These are phyloP conservation scores for Amblyteles armatorius DNA, from an alignment of 2,888 invertebrate species.

Conservation along the genomic window DNA sequence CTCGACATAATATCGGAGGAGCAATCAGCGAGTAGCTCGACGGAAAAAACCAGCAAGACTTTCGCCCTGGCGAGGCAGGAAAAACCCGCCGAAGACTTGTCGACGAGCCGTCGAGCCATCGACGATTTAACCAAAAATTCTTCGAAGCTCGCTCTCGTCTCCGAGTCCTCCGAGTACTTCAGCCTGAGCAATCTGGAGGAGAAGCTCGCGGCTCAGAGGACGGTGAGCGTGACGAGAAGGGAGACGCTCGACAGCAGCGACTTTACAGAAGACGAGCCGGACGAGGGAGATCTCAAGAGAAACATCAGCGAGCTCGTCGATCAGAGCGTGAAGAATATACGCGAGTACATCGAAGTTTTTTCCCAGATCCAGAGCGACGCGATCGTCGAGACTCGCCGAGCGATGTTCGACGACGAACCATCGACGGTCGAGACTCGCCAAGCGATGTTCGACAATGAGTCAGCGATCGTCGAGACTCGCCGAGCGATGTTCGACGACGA, in stretches of 20 bases:
- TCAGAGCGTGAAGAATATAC: slow-evolving; percentile 53
- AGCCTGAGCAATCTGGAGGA: slow-evolving; percentile 60
- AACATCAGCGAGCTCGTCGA: slow-evolving; percentile 52
- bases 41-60: slow-evolving; percentile 63
- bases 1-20: slow-evolving; percentile 79
- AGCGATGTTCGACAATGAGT: slow-evolving; percentile 41
- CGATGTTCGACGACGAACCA: slow-evolving; percentile 44
- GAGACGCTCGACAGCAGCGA: slow-evolving; percentile 10
- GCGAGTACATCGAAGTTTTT: slow-evolving; percentile 59
- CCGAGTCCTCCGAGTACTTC: slow-evolving; percentile 69
- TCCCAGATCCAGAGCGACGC: slow-evolving; percentile 58
- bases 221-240: slow-evolving; percentile 1
- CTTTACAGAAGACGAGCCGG: slow-evolving; percentile 13
- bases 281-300: slow-evolving; percentile 39
- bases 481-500: slow-evolving; percentile 47
- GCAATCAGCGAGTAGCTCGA: slow-evolving; percentile 74
- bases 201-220: slow-evolving; percentile 7
- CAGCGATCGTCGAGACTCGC: slow-evolving; percentile 41
- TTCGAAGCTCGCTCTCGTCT: slow-evolving; percentile 18
- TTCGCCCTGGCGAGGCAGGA: background rate
- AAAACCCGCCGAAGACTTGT: too few relatives aligned
- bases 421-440: slow-evolving; percentile 41
- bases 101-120: too few relatives aligned
- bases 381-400: slow-evolving; percentile 41
- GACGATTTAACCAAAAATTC: background rate